Evolutionary conservation across 92 coral and sea anemone species (phyloP).

Genomic region (Parazoanthus swiftii): DNA sequence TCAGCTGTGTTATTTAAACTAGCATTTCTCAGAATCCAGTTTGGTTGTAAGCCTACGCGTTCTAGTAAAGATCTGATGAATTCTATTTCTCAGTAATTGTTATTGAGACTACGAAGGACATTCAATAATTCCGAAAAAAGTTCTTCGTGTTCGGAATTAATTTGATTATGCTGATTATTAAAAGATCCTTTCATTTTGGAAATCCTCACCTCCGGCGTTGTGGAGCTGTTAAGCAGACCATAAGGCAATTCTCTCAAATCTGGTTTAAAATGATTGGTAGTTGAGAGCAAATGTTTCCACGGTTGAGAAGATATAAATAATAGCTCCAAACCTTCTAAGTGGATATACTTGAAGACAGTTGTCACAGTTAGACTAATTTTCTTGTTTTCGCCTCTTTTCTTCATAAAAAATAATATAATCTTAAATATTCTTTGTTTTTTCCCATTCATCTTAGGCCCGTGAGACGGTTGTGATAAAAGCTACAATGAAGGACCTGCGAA

Average conservation of each 20-base stretch:
- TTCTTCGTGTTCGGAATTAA: not conserved
- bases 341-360: not conserved
- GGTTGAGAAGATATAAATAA: not conserved
- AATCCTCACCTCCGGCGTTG: constrained; percentile 24
- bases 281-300: not conserved
- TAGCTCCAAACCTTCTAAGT: not conserved
- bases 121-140: not conserved
- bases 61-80: not conserved
- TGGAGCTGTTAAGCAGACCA: constrained; percentile 8
- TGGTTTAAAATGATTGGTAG: not conserved
- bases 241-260: not conserved
- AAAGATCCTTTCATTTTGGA: not conserved
- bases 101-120: too few species aligned
- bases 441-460: not conserved
- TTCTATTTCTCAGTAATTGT: not conserved
- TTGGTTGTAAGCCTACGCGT: not conserved
- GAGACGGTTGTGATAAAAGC: not conserved
- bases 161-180: constrained; percentile 1
- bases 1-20: too few species aligned
- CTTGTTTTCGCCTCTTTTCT: not conserved
- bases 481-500: not conserved
- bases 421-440: too few species aligned
- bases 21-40: not conserved
- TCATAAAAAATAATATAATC: too few species aligned
- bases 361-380: too few species aligned